Base-by-base conservation (phyloP, 2,888 invertebrate genomes). In the Cataglyphis rosenhaueri region DNA sequence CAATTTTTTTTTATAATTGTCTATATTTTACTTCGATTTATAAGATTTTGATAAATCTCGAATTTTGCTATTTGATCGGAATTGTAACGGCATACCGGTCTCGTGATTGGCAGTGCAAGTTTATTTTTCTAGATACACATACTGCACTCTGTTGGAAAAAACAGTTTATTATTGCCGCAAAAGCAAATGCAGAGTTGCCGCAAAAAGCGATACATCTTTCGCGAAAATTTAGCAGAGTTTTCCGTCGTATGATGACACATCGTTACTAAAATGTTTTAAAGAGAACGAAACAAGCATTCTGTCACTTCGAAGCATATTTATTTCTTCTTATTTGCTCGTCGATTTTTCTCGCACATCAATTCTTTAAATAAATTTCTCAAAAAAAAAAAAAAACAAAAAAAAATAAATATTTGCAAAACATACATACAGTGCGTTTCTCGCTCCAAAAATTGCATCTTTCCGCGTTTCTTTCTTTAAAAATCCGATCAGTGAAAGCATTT, bases 141-240 rank as follows among this genome's bases (percentile, higher is more conserved):
- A 44, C 71, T 44, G 12, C 71, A 59, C 44, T 38, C 3, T 29
- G 41, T 62, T 48, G 79, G 29, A 62, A 68, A 62, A 68, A 79
- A 79, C 70, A 55, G 29, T 79, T 62, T 82, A 62, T 78, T 78
- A 82, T 70, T 70, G 48, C 44, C 48, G 62, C 65, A 79, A 79
- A 82, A 65, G 70, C 74, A 79, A 74, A 82, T 82, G 38, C 41
- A 44, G 0, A 48, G 78, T 70, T 79, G 48, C 44, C 59, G 55
- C 65, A 79, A 81, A 82, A 73, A 78, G 44, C 74, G 44, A 73
- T 41, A 41, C 32, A 59, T 59, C 73, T 79, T 74, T 5, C 8
- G 41, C 32, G 4, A n/a, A 3, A 41, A 76, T 41, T 57, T 57
- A 68, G n/a, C 55, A 52, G 25, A 57, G 32, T 70, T 70, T 55